Evolutionary conservation across 2,888 invertebrate genomes (phyloP), one percentile per base, ranked within the genome.

Genomic region (Villa cingulata): DNA sequence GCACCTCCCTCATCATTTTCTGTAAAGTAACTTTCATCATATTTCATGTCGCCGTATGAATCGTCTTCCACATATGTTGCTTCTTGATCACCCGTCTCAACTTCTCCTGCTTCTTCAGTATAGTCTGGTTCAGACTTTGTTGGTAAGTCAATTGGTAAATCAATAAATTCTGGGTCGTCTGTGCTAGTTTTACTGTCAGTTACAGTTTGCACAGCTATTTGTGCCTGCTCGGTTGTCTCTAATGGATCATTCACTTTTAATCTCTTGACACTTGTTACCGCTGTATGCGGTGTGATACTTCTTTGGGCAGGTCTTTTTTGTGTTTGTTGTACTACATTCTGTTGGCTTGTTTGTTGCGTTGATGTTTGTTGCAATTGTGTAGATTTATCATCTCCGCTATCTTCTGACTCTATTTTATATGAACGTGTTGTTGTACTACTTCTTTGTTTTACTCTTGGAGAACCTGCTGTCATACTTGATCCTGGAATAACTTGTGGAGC

Each of bases 101-200:
- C 78, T 55, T 78, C 79, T 53, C 76, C 78, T 53, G 74, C 72
- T 62, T 78, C 78, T 53, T 78, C 78, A 39, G 74, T 72, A 65
- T 78, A 78, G 67, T 78, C 78, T 1, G 78, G 79, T 73, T 78
- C 78, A 65, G 78, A 76, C 75, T 78, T 78, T 27, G 78, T 78
- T 58, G 78, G 77, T 54, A 78, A 59, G 56, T 70, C 69, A 50
- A 70, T 70, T 40, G 70, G 70, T 58, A 70, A 61, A 57, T 68
- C 69, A 58, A 70, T 70, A 51, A 66, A 70, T 60, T 70, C 70
- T 32, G 67, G 54, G 54, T 68, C 68, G 50, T 56, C 62, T 58
- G 57, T 45, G 45, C 41, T 56, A 19, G 57, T 49, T 53, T 57
- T 57, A 46, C 51, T 56, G 45, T 60, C 54, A n/a, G 59, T 72